Evolutionary conservation across 1,140 invertebrate genomes (phyloP), one percentile per base, ranked within the genome.

Genomic region (Archivesica marissinica): DNA sequence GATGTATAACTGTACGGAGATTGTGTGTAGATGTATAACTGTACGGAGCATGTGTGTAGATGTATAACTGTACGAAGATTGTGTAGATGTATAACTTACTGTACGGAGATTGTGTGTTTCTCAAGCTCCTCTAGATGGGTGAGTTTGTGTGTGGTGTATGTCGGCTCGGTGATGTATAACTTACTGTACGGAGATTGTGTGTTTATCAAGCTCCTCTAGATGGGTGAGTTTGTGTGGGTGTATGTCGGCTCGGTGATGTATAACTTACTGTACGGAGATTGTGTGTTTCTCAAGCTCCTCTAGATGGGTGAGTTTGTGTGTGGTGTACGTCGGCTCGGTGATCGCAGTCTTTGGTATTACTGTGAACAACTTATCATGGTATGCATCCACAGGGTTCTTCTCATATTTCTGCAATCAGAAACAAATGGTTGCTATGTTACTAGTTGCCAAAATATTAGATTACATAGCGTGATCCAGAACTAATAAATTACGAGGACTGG

Each of bases 11-110:
- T n/a, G n/a, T n/a, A n/a, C n/a, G n/a, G n/a, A n/a, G n/a, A n/a
- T n/a, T n/a, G n/a, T n/a, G n/a, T n/a, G n/a, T n/a, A n/a, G n/a
- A n/a, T n/a, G n/a, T n/a, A n/a, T n/a, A n/a, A n/a, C n/a, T 92
- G 90, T 17, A 93, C 92, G 61, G 81, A 74, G 68, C 90, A 90
- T 4, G 89, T 88, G 75, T 93, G 91, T 68, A 91, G 78, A 38
- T 93, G 90, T 35, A 93, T 68, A 64, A 93, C 85, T 66, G 93
- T 91, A n/a, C 92, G 77, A 59, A 89, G 88, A 0, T 91, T 93
- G 61, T 92, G 85, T 59, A 89, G n/a, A n/a, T n/a, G n/a, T n/a
- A n/a, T n/a, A n/a, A 91, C 91, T 89, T 80, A 93, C 92, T 92
- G 90, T 17, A 93, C 92, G 61, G 81, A 74, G 68, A 90, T 89